phyloP scores from a whole-genome alignment of 2,113 vertebrate genomes.

The Tachysurus vachellii region DNA sequence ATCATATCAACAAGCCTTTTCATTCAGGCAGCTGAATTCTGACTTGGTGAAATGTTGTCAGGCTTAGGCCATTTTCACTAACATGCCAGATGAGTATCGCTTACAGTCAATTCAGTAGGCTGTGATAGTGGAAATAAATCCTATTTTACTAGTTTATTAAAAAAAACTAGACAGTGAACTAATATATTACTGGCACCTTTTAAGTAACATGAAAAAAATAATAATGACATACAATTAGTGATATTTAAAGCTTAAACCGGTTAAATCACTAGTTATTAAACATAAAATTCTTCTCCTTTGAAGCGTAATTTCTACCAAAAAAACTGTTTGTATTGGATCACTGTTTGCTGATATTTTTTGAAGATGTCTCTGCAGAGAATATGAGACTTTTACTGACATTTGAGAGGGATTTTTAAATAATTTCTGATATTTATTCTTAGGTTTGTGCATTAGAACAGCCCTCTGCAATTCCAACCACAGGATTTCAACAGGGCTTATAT shows the following conservation, averaged over 20 bases:
- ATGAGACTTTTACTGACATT: not conserved
- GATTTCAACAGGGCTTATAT: not conserved
- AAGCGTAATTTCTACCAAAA: not conserved
- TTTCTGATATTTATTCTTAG: not conserved
- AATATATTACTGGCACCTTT: not conserved
- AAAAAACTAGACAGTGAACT: not conserved
- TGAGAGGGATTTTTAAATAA: not conserved
- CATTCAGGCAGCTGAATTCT: constrained; percentile 21
- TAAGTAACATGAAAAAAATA: not conserved
- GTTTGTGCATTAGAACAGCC: not conserved
- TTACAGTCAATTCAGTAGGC: constrained; percentile 1
- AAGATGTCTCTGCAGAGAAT: not conserved
- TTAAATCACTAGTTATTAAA: not conserved
- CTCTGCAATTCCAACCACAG: not conserved
- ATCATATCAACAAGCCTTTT: constrained; percentile 38
- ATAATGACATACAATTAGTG: not conserved
- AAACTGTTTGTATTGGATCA: not conserved
- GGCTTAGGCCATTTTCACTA: not conserved
- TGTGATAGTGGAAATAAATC: not conserved
- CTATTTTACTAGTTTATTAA: not conserved
- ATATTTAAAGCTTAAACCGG: constrained; percentile 1
- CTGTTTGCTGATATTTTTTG: not conserved
- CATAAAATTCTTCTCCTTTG: not conserved
- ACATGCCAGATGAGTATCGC: not conserved
- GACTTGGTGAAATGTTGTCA: not conserved